Evolutionary conservation across 2,113 vertebrate genomes (phyloP), one percentile per base, ranked within the genome.

Genomic region (Mandrillus leucophaeus): DNA sequence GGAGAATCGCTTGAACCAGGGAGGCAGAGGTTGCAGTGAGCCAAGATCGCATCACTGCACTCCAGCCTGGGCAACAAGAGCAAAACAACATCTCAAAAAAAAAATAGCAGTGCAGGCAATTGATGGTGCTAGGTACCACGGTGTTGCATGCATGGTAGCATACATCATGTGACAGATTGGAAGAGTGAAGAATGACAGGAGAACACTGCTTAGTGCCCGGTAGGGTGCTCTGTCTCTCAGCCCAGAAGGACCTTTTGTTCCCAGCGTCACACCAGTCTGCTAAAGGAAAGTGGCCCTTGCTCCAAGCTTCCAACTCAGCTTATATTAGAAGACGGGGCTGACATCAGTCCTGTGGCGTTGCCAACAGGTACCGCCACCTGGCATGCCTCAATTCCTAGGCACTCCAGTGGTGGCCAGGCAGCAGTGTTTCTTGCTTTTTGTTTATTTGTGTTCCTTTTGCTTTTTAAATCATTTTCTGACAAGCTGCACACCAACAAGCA

Each of bases 171-270:
- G 61, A 30, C 81, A 59, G 95, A 91, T 89, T 61, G 86, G 79
- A 96, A 96, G 96, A 40, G 70, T 78, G 66, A 96, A 79, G 48
- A 97, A 95, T 93, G 90, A 96, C 88, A 96, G 83, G 91, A 94
- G 93, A 59, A 85, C 80, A 55, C 75, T 97, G 87, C 81, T 95
- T 55, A 64, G 78, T 95, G 86, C 92, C 94, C 97, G 88, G 93
- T 17, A 85, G 89, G 88, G 87, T 48, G 8, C 88, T 80, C 0
- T 0, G 72, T 93, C 80, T 95, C 72, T 68, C 75, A 92, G 80
- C 5, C 50, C 78, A 90, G 50, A 68, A 55, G 17, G 8, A 94
- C 23, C 83, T 95, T 22, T 76, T 73, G 88, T 91, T 50, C 45
- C 61, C 61, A 66, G 3, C n/a, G 17, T 40, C 96, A 64, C 20